Conservation (phyloP, 1,140 invertebrate genomes). For the Drosophila bocki region DNA sequence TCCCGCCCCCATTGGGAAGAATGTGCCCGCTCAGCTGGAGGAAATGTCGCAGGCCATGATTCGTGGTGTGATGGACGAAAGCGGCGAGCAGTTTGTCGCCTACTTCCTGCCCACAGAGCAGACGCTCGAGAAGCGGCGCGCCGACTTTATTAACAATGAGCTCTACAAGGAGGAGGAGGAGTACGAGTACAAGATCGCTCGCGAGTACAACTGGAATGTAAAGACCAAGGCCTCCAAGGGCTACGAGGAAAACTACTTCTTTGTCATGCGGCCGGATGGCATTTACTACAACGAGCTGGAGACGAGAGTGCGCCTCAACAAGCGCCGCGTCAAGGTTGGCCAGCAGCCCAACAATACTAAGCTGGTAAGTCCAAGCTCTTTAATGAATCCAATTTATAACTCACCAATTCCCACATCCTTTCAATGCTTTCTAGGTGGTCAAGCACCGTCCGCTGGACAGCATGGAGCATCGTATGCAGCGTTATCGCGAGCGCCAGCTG, state of each 20-base stretch:
- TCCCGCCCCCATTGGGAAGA: slow-evolving; percentile 93
- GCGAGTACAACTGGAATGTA: slow-evolving; percentile 99
- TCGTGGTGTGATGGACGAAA: slow-evolving; percentile 98
- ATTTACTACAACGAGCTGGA: slow-evolving; percentile 99
- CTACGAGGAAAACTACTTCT: slow-evolving; percentile 99
- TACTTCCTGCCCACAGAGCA: slow-evolving; percentile 98
- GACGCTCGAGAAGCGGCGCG: slow-evolving; percentile 94
- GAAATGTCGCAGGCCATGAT: slow-evolving; percentile 99
- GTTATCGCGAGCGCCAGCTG: slow-evolving; percentile 93
- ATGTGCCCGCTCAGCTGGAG: slow-evolving; percentile 94
- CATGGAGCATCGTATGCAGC: slow-evolving; percentile 93
- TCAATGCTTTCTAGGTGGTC: slow-evolving; percentile 87
- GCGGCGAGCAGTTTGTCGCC: slow-evolving; percentile 99
- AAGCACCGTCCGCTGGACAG: slow-evolving; percentile 95
- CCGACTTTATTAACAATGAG: slow-evolving; percentile 91
- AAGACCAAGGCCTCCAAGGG: slow-evolving; percentile 99
- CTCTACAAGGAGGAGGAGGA: slow-evolving; percentile 96
- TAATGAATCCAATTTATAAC: too few species aligned
- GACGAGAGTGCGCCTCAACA: slow-evolving; percentile 96
- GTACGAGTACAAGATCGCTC: slow-evolving; percentile 97
- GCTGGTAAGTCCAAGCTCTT: slow-evolving; percentile 85
- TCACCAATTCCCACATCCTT: too few species aligned
- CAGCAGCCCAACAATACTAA: slow-evolving; percentile 87
- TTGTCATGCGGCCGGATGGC: slow-evolving; percentile 95
- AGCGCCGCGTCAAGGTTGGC: slow-evolving; percentile 92